phyloP scores from a whole-genome alignment of 2,113 vertebrate genomes.

The Megaleporinus macrocephalus region DNA sequence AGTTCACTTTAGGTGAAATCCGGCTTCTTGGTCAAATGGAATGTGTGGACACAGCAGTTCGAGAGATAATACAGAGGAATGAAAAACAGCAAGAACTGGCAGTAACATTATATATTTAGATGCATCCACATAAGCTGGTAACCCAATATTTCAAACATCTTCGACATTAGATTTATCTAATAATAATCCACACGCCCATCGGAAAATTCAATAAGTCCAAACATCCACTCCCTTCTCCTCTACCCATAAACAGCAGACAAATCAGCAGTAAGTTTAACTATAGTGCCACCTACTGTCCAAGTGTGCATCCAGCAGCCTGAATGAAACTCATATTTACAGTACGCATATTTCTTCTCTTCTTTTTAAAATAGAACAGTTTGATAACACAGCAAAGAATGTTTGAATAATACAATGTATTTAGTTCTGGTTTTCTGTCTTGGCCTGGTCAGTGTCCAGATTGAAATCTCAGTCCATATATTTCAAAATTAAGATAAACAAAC shows the following conservation, averaged over 20 bases:
- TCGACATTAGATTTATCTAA: neutral
- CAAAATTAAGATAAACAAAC: no score
- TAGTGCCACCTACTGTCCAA: conserved; percentile 52
- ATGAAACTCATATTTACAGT: neutral
- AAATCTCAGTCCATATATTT: no score
- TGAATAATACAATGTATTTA: no score
- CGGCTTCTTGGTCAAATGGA: no score
- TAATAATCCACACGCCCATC: neutral
- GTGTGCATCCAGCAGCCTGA: neutral
- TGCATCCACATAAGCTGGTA: neutral
- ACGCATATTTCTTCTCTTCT: neutral
- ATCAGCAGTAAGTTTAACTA: neutral
- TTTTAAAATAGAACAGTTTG: no score
- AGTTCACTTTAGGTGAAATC: no score
- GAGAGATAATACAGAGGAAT: neutral
- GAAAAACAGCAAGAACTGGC: neutral
- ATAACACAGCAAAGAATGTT: no score
- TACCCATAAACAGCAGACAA: neutral
- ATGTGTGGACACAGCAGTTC: no score
- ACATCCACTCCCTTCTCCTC: neutral
- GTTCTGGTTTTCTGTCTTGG: no score
- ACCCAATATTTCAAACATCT: neutral
- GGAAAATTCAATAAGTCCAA: neutral
- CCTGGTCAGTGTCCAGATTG: no score
- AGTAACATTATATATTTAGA: neutral